Evolutionary conservation across 2,888 invertebrate genomes (phyloP).

Genomic region (Agrotis exclamationis): DNA sequence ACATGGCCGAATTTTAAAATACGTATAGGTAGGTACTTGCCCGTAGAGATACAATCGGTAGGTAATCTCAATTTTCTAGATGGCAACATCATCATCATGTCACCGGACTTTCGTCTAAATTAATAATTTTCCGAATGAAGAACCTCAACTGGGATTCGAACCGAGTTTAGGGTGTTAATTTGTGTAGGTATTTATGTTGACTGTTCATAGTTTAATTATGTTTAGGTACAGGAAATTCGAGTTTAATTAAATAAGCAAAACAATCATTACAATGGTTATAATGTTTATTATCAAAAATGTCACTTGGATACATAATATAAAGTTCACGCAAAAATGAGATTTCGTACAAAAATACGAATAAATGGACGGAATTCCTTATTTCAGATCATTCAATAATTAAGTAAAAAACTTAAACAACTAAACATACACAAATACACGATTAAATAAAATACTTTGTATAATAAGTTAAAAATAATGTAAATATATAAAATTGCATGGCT

Average conservation of each 20-base stretch:
- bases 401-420: constrained; percentile 50
- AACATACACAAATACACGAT: constrained; percentile 28
- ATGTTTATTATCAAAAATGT: constrained; percentile 60
- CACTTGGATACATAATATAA: constrained; percentile 37
- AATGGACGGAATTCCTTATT: constrained; percentile 78
- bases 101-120: too few relatives aligned
- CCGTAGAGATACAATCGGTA: too few relatives aligned
- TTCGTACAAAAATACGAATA: constrained; percentile 71
- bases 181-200: too few relatives aligned
- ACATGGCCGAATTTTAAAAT: too few relatives aligned
- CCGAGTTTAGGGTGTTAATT: too few relatives aligned
- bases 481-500: constrained; percentile 9
- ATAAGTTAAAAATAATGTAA: background rate
- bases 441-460: constrained; percentile 8
- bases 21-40: too few relatives aligned
- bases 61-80: too few relatives aligned
- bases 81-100: too few relatives aligned
- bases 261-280: constrained; percentile 29
- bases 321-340: constrained; percentile 64
- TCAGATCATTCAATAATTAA: constrained; percentile 64
- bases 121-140: too few relatives aligned
- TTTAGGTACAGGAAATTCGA: too few relatives aligned
- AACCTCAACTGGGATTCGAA: too few relatives aligned
- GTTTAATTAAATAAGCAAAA: constrained; percentile 15
- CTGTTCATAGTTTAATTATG: too few relatives aligned